Evolutionary conservation across 1,140 invertebrate species (phyloP), one percentile per base, ranked within the genome.

Genomic region (Drosophila eugracilis): DNA sequence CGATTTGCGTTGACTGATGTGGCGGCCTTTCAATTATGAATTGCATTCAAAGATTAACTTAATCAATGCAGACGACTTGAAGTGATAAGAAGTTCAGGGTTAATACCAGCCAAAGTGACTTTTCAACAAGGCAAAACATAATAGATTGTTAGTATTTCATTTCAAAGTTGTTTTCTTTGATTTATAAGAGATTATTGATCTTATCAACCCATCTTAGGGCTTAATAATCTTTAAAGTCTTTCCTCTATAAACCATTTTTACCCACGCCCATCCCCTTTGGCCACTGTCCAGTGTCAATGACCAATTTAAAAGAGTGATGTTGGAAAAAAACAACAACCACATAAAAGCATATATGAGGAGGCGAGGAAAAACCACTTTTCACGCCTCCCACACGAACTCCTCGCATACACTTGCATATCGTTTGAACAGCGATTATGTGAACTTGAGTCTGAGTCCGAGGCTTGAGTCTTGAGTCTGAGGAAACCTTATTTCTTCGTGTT

Each of bases 371-470:
- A 44, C 60, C 24, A 42, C 44, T 42, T 59, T 72, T 81, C 58
- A 72, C 73, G 78, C 73, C 73, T 66, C 78, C 78, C 41, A 81
- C 73, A 57, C 65, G 14, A 37, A 39, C 14, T 44, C n/a, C 14
- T 44, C n/a, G 17, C 26, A 34, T 52, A 10, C 32, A 22, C 32
- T 36, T 58, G 55, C 22, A 48, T 57, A 50, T 67, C 60, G 28
- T 9, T 22, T 66, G 44, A 44, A 30, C 32, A 45, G 28, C 60
- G 39, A 60, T 47, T 48, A 48, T 62, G 39, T 60, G 55, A 62
- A 65, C 60, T 62, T 62, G 60, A 37, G 42, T n/a, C 55, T n/a
- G 24, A 3, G 37, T n/a, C 55, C 10, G 24, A 3, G 37, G 7
- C n/a, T n/a, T n/a, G n/a, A n/a, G n/a, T n/a, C 60, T 62, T 62